phyloP scores from a whole-genome alignment of 2,113 vertebrate genomes.

The Pantherophis guttatus region DNA sequence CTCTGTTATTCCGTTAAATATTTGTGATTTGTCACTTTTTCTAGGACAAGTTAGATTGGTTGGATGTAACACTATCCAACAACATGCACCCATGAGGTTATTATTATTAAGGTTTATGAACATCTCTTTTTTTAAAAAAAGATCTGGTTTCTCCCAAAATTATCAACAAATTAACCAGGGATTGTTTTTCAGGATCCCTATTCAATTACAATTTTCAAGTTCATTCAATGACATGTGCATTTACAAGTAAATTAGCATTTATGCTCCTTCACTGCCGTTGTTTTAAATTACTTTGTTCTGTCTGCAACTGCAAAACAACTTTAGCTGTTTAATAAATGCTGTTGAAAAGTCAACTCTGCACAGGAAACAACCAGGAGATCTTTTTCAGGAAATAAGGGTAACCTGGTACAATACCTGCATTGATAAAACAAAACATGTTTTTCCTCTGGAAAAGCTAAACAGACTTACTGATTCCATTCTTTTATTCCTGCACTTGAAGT shows the following conservation, averaged over 20 bases:
- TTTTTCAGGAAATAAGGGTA: slow-evolving; percentile 33
- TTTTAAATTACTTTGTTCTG: neutral
- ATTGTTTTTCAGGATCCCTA: neutral
- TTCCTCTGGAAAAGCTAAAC: neutral
- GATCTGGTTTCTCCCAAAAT: neutral
- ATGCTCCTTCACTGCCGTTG: neutral
- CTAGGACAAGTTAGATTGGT: neutral
- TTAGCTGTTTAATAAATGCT: slow-evolving; percentile 27
- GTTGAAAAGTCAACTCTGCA: slow-evolving; percentile 43
- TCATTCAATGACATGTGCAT: neutral
- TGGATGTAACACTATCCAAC: neutral
- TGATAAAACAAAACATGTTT: neutral
- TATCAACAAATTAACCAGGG: slow-evolving; percentile 9
- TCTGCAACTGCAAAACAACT: slow-evolving; percentile 10
- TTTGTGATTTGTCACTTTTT: neutral
- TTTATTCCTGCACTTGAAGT: neutral
- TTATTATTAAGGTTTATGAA: neutral
- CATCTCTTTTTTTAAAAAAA: neutral
- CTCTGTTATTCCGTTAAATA: neutral
- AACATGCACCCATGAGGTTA: neutral
- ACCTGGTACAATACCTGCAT: slow-evolving; percentile 29
- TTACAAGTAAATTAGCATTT: neutral
- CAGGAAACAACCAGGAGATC: neutral
- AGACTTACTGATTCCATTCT: neutral
- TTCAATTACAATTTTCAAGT: slow-evolving; percentile 3